These are phyloP conservation scores for Dendrolimus punctatus DNA, from an alignment of 1,140 invertebrate species.

Conservation along the genomic window DNA sequence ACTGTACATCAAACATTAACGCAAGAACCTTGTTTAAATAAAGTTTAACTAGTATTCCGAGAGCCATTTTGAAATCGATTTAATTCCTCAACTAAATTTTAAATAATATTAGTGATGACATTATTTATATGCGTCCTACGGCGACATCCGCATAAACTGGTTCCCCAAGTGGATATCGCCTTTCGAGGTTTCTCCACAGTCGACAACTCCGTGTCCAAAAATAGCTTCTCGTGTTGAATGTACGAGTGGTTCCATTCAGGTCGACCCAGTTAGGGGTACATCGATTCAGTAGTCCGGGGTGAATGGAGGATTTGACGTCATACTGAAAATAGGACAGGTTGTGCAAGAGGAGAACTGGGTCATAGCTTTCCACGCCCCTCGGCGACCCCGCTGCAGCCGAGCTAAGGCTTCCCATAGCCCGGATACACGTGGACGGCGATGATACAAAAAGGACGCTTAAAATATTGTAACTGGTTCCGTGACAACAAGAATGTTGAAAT, in stretches of 20 bases:
- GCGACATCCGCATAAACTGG: slow-evolving; percentile 28
- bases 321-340: slow-evolving; percentile 52
- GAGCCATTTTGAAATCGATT: background rate
- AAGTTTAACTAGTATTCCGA: too few species aligned
- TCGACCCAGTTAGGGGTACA: slow-evolving; percentile 53
- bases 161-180: slow-evolving; percentile 6
- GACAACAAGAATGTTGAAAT: too few species aligned
- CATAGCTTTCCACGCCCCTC: slow-evolving; percentile 25
- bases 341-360: slow-evolving; percentile 51
- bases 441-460: too few species aligned
- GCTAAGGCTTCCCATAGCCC: slow-evolving; percentile 7
- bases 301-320: slow-evolving; percentile 62
- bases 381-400: slow-evolving; percentile 20
- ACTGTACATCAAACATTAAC: too few species aligned
- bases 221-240: slow-evolving; percentile 46
- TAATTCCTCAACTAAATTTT: background rate
- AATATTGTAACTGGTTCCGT: too few species aligned
- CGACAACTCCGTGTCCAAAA: slow-evolving; percentile 33
- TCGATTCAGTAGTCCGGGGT: slow-evolving; percentile 57
- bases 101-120: background rate
- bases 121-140: slow-evolving; percentile 24
- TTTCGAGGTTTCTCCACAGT: too few species aligned
- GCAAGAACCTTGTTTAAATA: too few species aligned
- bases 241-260: slow-evolving; percentile 51
- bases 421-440: too few species aligned